phyloP scores from a whole-genome alignment of 1,140 invertebrate genomes.

The Anastrepha ludens region DNA sequence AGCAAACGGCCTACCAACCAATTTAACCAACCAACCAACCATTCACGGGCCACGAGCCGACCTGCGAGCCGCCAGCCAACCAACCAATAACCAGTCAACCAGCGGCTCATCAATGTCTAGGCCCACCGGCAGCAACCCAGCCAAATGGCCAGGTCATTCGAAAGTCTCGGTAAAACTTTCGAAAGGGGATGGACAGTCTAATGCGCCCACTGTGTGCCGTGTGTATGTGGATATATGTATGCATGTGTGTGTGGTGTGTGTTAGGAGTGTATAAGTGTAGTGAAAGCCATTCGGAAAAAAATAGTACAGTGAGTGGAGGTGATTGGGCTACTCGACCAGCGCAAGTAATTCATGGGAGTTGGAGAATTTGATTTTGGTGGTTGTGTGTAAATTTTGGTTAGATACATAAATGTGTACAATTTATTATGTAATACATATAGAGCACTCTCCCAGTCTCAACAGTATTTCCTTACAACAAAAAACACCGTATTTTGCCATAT shows the following conservation, averaged over 20 bases:
- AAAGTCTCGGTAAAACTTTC: conserved; percentile 55
- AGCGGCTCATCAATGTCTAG: conserved; percentile 14
- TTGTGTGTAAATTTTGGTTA: not conserved
- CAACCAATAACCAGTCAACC: conserved; percentile 25
- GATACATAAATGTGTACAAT: not conserved
- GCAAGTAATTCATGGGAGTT: not conserved
- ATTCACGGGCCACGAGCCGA: not conserved
- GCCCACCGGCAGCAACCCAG: conserved; percentile 9
- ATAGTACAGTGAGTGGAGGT: not conserved
- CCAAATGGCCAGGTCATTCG: conserved; percentile 47
- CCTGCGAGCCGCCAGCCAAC: conserved; percentile 30
- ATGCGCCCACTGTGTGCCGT: not conserved
- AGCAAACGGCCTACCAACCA: conserved; percentile 60
- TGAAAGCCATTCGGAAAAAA: not conserved
- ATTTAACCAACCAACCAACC: conserved; percentile 67
- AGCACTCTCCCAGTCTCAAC: not conserved
- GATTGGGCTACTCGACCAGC: not conserved
- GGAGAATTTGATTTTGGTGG: not conserved
- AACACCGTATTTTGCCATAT: not conserved
- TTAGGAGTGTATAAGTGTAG: not conserved
- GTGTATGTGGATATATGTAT: not conserved
- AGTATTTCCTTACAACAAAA: not conserved
- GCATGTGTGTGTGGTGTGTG: not conserved
- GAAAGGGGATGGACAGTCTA: conserved; percentile 55
- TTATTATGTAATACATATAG: not conserved